Conservation (phyloP, 2,797 vertebrate species). For the Xiphorhynchus erythropygius region DNA sequence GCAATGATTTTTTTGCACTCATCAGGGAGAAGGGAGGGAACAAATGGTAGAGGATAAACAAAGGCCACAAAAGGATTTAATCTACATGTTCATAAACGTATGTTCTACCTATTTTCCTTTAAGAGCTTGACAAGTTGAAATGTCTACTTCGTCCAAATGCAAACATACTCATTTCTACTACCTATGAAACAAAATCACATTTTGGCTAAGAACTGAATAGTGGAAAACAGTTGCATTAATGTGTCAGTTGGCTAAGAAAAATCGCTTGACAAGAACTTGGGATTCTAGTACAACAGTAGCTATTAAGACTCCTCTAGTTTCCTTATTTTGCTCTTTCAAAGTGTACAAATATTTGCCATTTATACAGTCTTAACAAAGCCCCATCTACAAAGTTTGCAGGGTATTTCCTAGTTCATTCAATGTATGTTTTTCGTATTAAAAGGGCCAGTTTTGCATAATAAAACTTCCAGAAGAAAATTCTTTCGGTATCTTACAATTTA, state of each 20-base stretch:
- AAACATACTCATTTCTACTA: conserved; percentile 28
- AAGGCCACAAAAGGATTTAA: conserved; percentile 59
- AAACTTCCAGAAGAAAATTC: not conserved
- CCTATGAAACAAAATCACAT: conserved; percentile 44
- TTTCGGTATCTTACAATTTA: conserved; percentile 16
- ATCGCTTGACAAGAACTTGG: conserved; percentile 8
- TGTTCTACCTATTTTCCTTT: conserved; percentile 36
- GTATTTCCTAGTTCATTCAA: conserved; percentile 1
- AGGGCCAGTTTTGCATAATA: conserved; percentile 30
- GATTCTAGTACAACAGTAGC: conserved; percentile 51
- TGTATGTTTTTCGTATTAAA: not conserved
- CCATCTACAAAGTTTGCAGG: conserved; percentile 13
- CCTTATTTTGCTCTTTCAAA: conserved; percentile 1
- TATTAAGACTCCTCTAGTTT: conserved; percentile 50
- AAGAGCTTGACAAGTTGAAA: conserved; percentile 14
- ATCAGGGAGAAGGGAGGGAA: not conserved
- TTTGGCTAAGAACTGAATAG: conserved; percentile 27
- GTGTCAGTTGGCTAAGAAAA: not conserved
- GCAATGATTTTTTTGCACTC: conserved; percentile 52
- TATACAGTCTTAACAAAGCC: conserved; percentile 31
- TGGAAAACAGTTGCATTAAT: conserved; percentile 11
- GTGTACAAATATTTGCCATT: conserved; percentile 26
- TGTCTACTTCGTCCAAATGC: conserved; percentile 16
- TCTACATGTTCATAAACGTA: conserved; percentile 27
- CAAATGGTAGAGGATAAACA: conserved; percentile 12